Percentiles rank a stretch among this genome's conserved stretches.
Evolutionary conservation across 2,888 invertebrate species (phyloP).

Genomic region (Cephus spinipes): DNA sequence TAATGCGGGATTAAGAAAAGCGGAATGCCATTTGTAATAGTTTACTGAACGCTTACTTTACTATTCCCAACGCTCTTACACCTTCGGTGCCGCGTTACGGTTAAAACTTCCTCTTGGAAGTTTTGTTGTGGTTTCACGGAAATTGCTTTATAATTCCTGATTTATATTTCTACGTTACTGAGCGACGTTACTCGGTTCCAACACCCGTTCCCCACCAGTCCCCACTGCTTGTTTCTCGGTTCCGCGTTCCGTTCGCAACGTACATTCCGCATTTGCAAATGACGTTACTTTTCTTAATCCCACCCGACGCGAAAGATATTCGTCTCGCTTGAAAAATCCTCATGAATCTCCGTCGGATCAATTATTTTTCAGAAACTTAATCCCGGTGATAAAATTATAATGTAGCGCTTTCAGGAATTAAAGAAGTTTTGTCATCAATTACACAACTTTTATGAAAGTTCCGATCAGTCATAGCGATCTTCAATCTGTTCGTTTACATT

Average conservation of each 20-base stretch:
- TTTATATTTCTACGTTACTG: conserved; percentile 40
- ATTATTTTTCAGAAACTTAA: neutral
- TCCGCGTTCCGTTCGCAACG: neutral
- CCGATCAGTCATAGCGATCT: neutral
- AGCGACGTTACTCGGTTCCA: neutral
- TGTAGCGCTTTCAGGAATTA: neutral
- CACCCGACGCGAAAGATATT: neutral
- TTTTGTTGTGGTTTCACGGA: conserved; percentile 48
- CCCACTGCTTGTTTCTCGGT: neutral
- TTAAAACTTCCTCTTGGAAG: conserved; percentile 27
- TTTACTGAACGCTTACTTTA: conserved; percentile 37
- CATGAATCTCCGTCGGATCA: neutral
- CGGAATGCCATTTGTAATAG: conserved; percentile 46
- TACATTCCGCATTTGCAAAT: conserved; percentile 19
- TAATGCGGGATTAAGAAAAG: conserved; percentile 50
- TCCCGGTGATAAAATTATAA: neutral
- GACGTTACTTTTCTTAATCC: conserved; percentile 28
- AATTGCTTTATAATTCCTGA: conserved; percentile 59
- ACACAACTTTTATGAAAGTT: neutral
- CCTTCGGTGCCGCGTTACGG: conserved; percentile 15
- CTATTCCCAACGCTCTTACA: conserved; percentile 17
- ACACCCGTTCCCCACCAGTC: neutral
- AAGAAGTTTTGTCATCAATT: neutral
- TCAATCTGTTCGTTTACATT: neutral
- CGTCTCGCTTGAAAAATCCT: neutral